Evolutionary conservation across 2,888 invertebrate species (phyloP).

Genomic region (Drosophila austrosaltans): DNA sequence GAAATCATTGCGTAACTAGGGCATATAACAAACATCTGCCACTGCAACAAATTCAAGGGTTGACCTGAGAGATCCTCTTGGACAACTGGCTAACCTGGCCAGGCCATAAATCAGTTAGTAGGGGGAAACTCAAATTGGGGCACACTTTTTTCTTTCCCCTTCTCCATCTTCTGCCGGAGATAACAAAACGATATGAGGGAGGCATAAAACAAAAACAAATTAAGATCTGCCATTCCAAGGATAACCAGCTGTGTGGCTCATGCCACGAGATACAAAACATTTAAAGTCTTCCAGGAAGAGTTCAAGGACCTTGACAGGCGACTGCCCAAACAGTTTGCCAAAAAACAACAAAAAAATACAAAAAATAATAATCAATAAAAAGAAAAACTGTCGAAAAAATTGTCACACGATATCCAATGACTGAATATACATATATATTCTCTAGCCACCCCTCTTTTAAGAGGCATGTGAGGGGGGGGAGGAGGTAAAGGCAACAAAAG

Average conservation of each 20-base stretch:
- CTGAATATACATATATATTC: conserved; percentile 30
- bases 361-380: conserved; percentile 22
- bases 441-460: not conserved
- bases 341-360: conserved; percentile 31
- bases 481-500: not conserved
- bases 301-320: conserved; percentile 35
- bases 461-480: no score
- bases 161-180: not conserved
- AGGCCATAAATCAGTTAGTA: conserved; percentile 26
- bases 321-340: conserved; percentile 14
- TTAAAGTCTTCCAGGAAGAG: conserved; percentile 6
- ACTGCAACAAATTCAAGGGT: not conserved
- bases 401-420: conserved; percentile 48
- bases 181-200: not conserved
- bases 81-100: conserved; percentile 18
- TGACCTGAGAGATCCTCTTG: not conserved
- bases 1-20: conserved; percentile 9
- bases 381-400: conserved; percentile 17
- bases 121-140: not conserved
- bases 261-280: conserved; percentile 1
- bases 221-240: conserved; percentile 6
- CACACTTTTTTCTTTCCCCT: not conserved
- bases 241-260: not conserved
- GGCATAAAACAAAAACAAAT: not conserved
- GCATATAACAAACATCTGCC: not conserved